phyloP scores from a whole-genome alignment of 2,888 invertebrate genomes.

The Pterobdella sp. region DNA sequence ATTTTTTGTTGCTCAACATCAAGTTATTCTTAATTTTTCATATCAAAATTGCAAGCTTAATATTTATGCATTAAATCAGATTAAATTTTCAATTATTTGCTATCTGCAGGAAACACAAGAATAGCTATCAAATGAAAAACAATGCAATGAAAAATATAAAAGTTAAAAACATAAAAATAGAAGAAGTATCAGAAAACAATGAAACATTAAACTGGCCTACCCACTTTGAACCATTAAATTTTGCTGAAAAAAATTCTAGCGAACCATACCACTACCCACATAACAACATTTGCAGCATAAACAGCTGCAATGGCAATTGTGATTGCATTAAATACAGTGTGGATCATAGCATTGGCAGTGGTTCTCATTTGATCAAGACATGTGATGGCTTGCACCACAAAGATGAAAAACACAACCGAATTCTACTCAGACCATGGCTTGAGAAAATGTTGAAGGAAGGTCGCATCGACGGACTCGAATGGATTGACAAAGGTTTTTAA shows the following conservation, averaged over 20 bases:
- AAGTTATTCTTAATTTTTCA: no score
- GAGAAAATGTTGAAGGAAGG: constrained; percentile 42
- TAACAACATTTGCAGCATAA: background rate
- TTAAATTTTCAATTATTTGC: background rate
- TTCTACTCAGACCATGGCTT: constrained; percentile 45
- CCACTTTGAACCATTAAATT: background rate
- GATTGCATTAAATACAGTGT: background rate
- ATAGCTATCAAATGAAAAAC: background rate
- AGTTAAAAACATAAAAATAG: background rate
- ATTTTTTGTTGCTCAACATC: no score
- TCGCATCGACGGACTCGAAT: constrained; percentile 42
- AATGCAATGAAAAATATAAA: background rate
- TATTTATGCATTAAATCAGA: no score
- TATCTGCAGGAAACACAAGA: background rate
- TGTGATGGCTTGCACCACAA: background rate
- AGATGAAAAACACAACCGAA: constrained; percentile 33
- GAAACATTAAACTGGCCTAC: background rate
- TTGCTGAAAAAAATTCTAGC: background rate
- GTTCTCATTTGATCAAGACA: background rate
- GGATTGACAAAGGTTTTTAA: constrained; percentile 39
- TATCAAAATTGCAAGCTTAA: no score
- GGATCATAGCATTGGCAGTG: background rate
- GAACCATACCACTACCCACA: background rate
- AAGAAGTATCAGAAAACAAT: background rate
- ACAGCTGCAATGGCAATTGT: background rate